Evolutionary conservation across 2,113 vertebrate genomes (phyloP), one percentile per base, ranked within the genome.

Genomic region (Scortum barcoo): DNA sequence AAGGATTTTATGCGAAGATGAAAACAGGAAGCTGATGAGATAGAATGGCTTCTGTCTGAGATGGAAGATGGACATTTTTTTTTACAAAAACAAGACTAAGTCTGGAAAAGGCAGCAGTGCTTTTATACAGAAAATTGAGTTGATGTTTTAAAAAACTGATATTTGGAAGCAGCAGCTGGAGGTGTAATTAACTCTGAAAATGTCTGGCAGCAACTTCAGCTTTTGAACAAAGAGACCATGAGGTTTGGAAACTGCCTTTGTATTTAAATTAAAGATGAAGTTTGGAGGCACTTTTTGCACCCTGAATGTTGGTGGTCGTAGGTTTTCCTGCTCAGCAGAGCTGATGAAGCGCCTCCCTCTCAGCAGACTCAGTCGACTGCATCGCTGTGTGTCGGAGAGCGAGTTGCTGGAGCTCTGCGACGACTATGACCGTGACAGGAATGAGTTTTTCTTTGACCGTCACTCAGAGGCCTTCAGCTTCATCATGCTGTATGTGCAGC

Each of bases 381-480:
- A 97, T 91, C 94, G 95, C 90, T 99, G 98, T 83, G 96, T 93
- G 51, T 97, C 98, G 0, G 98, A 99, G 94, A 95, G 96, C 84
- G 98, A 99, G 94, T 96, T 98, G 89, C 94, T 99, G 76, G 97
- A 99, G 93, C 96, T 99, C 90, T 99, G 98, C 79, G 98, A 99
- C 82, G 98, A 99, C 94, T 99, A 98, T 72, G 98, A 99, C 92
- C 95, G 93, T 3, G 98, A 99, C 86, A 94, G 96, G 26, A 99
- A 99, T 84, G 97, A 99, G 91, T 99, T 97, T 82, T 99, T 99
- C 94, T 99, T 99, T 77, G 98, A 99, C 95, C 94, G 97, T 12
- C 98, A 99, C 94, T 95, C 98, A 0, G 98, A 99, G 88, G 97
- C 98, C 30, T 99, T 99, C 88, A 96, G 97, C 76, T 98, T 98